Base-by-base conservation (phyloP, 2,888 invertebrate species). In the Hartigia nigra region DNA sequence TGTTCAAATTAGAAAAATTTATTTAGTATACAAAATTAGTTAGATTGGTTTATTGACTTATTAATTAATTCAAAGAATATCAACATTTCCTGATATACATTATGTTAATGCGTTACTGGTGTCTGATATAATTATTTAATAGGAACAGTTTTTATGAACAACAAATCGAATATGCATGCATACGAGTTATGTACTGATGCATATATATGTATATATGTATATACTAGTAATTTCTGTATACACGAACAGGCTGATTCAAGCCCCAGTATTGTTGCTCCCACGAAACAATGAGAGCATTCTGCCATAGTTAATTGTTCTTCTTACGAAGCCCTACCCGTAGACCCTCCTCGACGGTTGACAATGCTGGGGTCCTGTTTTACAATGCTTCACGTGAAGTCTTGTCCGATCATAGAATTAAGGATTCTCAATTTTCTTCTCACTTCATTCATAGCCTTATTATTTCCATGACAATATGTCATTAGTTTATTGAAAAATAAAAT, bases 241-340 rank as follows among this genome's bases (percentile, higher is more conserved):
- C 23, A 23, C 55, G 9, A 55, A 55, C 23, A 55, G 37, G 34
- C 78, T 70, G 37, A 74, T 70, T 69, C 77, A 72, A 69, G 75
- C 75, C 76, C 31, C 31, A 70, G 77, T 74, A 81, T 82, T 81
- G 82, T 81, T 78, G 74, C 72, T 76, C 74, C 74, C 72, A 32
- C 35, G 70, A 77, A 82, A 82, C 82, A 82, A 82, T 80, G 80
- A 77, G 77, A 74, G 77, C 77, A 77, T 82, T 81, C 80, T 80
- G 77, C 72, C 70, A 69, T 55, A 78, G 55, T 82, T 82, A 81
- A 82, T 82, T 82, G 82, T 82, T 82, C 81, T 77, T 79, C 77
- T 80, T 79, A 79, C 78, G 78, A 23, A 76, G 79, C 74, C 77
- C 77, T 77, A 75, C 75, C 75, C 75, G 35, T 32, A 75, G 75